phyloP scores from a whole-genome alignment of 2,888 invertebrate genomes.

The Polyommatus icarus region DNA sequence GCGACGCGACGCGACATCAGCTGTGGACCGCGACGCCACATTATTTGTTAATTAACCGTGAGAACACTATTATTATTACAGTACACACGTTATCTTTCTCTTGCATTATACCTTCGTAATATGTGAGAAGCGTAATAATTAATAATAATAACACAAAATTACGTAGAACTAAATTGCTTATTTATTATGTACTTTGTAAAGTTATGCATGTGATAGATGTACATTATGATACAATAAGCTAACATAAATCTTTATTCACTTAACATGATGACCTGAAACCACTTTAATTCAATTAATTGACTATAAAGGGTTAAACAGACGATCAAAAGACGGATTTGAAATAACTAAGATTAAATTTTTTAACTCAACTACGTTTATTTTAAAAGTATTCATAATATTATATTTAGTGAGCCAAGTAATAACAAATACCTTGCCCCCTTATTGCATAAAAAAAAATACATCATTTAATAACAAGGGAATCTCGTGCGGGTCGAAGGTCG shows the following conservation, averaged over 20 bases:
- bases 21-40: conserved; percentile 59
- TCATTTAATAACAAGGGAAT: too few species aligned
- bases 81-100: not conserved
- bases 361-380: not conserved
- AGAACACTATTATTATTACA: conserved; percentile 59
- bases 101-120: conserved; percentile 13
- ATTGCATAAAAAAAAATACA: too few species aligned
- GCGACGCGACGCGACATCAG: conserved; percentile 66
- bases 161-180: not conserved
- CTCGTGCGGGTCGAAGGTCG: not conserved
- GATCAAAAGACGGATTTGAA: not conserved
- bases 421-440: too few species aligned
- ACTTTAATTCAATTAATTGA: not conserved
- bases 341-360: not conserved
- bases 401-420: not conserved
- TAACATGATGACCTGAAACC: not conserved
- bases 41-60: conserved; percentile 73
- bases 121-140: not conserved
- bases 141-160: not conserved
- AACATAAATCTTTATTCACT: not conserved
- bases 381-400: not conserved
- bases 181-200: not conserved
- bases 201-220: not conserved
- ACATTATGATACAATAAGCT: not conserved
- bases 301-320: not conserved